These are phyloP conservation scores for Sarcophaga variegata DNA, from an alignment of 2,888 invertebrate genomes.

Conservation along the genomic window DNA sequence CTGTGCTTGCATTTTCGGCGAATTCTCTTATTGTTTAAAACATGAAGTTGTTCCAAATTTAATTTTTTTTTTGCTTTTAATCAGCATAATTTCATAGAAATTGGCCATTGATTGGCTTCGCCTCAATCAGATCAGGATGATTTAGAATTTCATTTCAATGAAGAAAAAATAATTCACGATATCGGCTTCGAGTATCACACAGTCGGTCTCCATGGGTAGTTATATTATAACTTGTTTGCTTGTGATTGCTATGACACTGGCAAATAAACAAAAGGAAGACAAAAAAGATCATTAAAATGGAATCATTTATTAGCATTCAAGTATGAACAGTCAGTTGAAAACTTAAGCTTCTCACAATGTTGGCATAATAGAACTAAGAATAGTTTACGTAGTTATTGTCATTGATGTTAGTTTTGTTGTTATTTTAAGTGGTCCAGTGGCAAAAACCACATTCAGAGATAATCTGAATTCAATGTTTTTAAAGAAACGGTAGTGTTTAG, in stretches of 20 bases:
- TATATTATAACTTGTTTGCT: neutral
- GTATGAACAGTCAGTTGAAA: neutral
- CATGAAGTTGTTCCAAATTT: too few relatives aligned
- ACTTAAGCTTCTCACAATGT: conserved; percentile 18
- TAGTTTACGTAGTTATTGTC: neutral
- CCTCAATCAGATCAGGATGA: too few relatives aligned
- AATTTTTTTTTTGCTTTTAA: too few relatives aligned
- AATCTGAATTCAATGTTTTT: conserved; percentile 29
- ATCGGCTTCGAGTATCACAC: too few relatives aligned
- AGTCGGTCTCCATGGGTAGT: neutral
- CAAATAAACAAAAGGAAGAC: conserved; percentile 9
- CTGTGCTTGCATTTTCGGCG: too few relatives aligned
- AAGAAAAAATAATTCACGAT: too few relatives aligned
- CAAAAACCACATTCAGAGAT: neutral
- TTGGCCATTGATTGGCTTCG: too few relatives aligned
- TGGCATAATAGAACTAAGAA: conserved; percentile 21
- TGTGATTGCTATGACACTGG: conserved; percentile 31
- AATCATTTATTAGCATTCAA: conserved; percentile 50
- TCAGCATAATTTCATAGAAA: too few relatives aligned
- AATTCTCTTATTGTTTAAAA: too few relatives aligned
- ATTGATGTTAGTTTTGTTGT: neutral
- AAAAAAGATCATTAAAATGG: neutral
- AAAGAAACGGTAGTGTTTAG: neutral
- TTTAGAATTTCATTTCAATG: too few relatives aligned
- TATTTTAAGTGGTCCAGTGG: conserved; percentile 26